These are phyloP conservation scores for Crossaster papposus DNA, from an alignment of 53 echinoderm and acorn worm genomes.

Conservation along the genomic window DNA sequence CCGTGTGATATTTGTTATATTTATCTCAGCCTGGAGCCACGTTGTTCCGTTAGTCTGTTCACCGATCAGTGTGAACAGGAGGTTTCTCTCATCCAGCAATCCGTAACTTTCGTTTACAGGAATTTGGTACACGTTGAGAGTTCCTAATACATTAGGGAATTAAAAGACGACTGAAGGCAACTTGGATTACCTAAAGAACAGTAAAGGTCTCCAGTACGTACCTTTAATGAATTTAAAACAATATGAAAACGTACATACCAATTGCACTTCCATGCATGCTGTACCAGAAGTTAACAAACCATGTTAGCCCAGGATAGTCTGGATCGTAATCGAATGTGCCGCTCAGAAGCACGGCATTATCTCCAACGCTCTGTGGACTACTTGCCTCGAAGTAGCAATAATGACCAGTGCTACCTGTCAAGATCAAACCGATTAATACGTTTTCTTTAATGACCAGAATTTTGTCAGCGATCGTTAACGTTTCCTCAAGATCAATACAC, in stretches of 20 bases:
- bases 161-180: too few relatives aligned
- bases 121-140: constrained; percentile 1
- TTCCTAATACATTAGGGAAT: neutral
- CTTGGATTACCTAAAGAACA: too few relatives aligned
- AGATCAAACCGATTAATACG: too few relatives aligned
- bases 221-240: too few relatives aligned
- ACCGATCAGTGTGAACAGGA: constrained; percentile 1
- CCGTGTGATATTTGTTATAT: neutral
- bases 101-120: constrained; percentile 9
- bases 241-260: neutral
- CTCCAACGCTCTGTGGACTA: neutral
- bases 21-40: constrained; percentile 2
- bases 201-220: too few relatives aligned
- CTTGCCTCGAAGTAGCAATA: constrained; percentile 19
- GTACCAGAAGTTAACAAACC: constrained; percentile 19
- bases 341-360: constrained; percentile 2
- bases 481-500: too few relatives aligned
- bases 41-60: neutral
- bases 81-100: neutral
- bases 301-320: neutral
- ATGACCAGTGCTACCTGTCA: constrained; percentile 1
- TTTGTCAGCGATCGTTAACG: too few relatives aligned
- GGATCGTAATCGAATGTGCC: neutral
- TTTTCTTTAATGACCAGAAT: too few relatives aligned
- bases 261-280: constrained; percentile 7